phyloP scores from a whole-genome alignment of 2,113 vertebrate species.

The Petrocephalus zakoni region DNA sequence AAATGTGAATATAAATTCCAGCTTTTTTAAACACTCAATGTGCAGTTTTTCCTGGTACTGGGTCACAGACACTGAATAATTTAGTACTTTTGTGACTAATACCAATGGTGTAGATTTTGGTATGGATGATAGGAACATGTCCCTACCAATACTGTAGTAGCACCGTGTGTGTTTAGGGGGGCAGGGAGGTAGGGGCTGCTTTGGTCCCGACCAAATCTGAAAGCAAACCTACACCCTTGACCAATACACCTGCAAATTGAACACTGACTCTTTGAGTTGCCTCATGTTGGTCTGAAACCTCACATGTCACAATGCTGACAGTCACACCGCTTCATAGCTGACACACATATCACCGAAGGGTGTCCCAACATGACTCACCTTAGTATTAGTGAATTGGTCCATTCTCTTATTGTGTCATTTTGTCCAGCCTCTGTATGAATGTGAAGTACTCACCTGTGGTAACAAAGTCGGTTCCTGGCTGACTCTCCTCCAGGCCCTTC shows the following conservation, averaged over 20 bases:
- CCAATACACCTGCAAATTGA: background rate
- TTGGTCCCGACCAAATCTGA: background rate
- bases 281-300: background rate
- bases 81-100: background rate
- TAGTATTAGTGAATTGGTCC: background rate
- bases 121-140: background rate
- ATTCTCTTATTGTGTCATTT: background rate
- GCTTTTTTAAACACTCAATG: background rate
- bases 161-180: background rate
- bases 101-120: background rate
- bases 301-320: background rate
- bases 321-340: too few relatives aligned
- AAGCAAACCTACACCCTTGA: background rate
- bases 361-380: background rate
- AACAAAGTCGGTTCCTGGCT: constrained; percentile 74
- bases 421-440: background rate
- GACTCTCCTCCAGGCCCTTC: constrained; percentile 84
- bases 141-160: background rate
- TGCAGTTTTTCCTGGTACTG: background rate
- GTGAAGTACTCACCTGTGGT: constrained; percentile 72
- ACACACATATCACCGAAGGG: background rate
- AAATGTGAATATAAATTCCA: background rate
- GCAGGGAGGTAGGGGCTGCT: background rate
- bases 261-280: background rate
- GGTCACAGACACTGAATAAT: background rate